Evolutionary conservation across 2,113 vertebrate species (phyloP).

Genomic region (Oryzias woworae): DNA sequence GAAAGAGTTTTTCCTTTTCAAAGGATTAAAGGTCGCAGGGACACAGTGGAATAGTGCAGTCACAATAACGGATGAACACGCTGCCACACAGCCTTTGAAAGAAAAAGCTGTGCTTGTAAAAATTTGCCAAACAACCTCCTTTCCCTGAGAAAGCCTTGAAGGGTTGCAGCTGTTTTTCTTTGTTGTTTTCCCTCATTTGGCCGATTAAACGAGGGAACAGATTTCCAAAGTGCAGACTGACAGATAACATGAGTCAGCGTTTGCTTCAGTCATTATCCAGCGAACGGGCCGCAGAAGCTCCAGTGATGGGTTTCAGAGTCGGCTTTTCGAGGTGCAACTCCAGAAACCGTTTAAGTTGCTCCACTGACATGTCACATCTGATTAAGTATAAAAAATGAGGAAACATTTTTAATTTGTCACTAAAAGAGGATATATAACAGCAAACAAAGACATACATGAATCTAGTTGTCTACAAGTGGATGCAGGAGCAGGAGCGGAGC

Average conservation of each 20-base stretch:
- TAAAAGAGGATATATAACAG: too few relatives aligned
- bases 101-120: neutral
- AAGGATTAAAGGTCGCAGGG: neutral
- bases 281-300: slow-evolving; percentile 13
- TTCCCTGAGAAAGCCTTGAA: slow-evolving; percentile 8
- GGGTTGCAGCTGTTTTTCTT: slow-evolving; percentile 1
- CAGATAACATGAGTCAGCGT: slow-evolving; percentile 57
- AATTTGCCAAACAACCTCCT: slow-evolving; percentile 21
- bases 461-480: too few relatives aligned
- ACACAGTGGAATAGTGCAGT: slow-evolving; percentile 2
- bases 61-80: slow-evolving; percentile 1
- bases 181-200: slow-evolving; percentile 33
- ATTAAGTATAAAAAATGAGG: too few relatives aligned
- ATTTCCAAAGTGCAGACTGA: slow-evolving; percentile 40
- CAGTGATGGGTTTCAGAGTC: neutral
- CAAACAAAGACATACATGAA: too few relatives aligned
- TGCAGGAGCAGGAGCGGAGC: too few relatives aligned
- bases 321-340: too few relatives aligned
- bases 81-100: neutral
- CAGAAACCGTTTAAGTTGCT: too few relatives aligned
- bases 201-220: slow-evolving; percentile 46
- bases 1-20: too few relatives aligned
- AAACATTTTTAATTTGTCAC: too few relatives aligned
- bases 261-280: slow-evolving; percentile 36
- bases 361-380: too few relatives aligned